These are phyloP conservation scores for Coptotermes formosanus DNA, from an alignment of 1,140 invertebrate genomes.

Conservation along the genomic window DNA sequence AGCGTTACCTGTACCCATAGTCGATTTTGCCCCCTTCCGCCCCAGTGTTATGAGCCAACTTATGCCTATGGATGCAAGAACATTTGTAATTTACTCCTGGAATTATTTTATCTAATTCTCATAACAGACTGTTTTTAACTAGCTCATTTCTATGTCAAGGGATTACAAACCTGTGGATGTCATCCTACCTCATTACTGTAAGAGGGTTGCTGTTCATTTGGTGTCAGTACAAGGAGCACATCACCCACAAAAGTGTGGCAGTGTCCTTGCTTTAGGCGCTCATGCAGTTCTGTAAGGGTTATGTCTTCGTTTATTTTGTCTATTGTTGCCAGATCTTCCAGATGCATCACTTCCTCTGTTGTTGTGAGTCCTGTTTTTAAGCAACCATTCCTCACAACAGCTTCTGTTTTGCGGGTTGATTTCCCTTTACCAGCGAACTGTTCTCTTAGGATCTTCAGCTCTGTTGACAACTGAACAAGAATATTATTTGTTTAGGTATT, in stretches of 20 bases:
- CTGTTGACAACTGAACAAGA: constrained; percentile 51
- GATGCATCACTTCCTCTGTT: constrained; percentile 66
- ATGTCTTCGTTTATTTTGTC: constrained; percentile 75
- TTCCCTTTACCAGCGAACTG: constrained; percentile 38
- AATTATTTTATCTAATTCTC: neutral
- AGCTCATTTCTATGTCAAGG: neutral
- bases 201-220: constrained; percentile 68
- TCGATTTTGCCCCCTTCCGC: no score
- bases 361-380: constrained; percentile 38
- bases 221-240: constrained; percentile 83
- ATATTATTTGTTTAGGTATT: no score
- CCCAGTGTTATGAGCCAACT: no score
- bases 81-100: neutral
- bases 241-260: constrained; percentile 90
- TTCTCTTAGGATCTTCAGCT: constrained; percentile 59
- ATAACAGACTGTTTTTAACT: neutral
- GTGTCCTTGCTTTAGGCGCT: constrained; percentile 65
- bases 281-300: constrained; percentile 71
- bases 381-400: neutral
- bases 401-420: neutral
- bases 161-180: neutral
- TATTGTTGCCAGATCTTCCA: constrained; percentile 82
- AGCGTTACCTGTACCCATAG: no score
- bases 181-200: neutral
- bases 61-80: no score